Evolutionary conservation across 2,113 vertebrate genomes (phyloP).

Genomic region (Hippocampus abdominalis): DNA sequence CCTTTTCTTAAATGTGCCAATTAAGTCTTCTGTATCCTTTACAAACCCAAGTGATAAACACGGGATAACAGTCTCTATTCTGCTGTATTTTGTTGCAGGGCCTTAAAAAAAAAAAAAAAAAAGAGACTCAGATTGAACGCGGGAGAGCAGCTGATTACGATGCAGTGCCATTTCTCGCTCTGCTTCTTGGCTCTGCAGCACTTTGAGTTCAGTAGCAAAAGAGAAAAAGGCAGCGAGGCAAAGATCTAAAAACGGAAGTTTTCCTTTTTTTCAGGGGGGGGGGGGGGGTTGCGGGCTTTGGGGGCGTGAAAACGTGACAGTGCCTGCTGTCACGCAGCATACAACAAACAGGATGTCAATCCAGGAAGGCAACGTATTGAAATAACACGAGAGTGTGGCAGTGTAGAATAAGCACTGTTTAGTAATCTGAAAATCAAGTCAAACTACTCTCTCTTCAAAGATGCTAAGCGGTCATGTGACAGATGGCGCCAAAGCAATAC

Average conservation of each 20-base stretch:
- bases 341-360: slow-evolving; percentile 1
- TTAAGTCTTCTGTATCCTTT: neutral
- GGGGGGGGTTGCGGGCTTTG: neutral
- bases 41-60: neutral
- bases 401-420: neutral
- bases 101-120: slow-evolving; percentile 13
- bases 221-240: slow-evolving; percentile 10
- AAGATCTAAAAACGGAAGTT: neutral
- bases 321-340: neutral
- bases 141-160: slow-evolving; percentile 48
- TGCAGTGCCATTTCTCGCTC: slow-evolving; percentile 67
- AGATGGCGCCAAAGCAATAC: too few relatives aligned
- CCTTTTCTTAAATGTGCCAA: neutral
- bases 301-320: neutral
- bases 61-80: neutral
- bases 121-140: slow-evolving; percentile 15
- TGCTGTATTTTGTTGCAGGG: neutral
- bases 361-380: neutral
- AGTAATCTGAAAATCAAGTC: neutral
- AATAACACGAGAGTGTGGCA: neutral
- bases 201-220: slow-evolving; percentile 29
- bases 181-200: slow-evolving; percentile 63
- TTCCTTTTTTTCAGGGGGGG: neutral
- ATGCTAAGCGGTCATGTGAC: neutral
- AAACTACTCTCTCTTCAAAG: neutral